Base-by-base conservation (phyloP, 2,888 invertebrate genomes). In the Lucinisca nassula region DNA sequence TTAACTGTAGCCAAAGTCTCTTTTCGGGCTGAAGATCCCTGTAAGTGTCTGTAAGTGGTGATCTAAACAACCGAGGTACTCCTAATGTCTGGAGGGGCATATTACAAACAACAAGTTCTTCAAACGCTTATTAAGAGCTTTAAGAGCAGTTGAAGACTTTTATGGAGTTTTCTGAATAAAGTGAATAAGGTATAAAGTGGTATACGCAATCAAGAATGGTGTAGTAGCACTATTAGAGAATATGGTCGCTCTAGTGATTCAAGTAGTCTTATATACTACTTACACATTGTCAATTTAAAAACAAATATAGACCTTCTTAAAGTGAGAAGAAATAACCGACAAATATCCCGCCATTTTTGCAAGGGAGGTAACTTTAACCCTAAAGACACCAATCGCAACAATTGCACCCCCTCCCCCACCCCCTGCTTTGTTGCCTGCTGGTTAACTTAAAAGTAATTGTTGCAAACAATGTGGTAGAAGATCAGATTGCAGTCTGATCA, bases 51-150 rank as follows among this genome's bases (percentile, higher is more conserved):
- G 67, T 55, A 79, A 85, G 85, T 67, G 78, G 67, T 79, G 82
- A 79, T 79, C 70, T 49, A 85, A 85, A 85, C 85, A 85, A 85
- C 70, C 40, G 79, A 79, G 75, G 82, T 55, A 10, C 82, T 75
- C 85, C 79, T 61, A 82, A 75, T 35, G 49, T 82, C 75, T 85
- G 70, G 70, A 70, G 85, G 73, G 72, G 82, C 24, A 38, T 40
- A 67, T 74, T 75, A 67, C 27, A 45, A 74, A 74, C 74, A 45
- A 74, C 45, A 45, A 74, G 40, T 45, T 40, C 38, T 45, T 74
- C 49, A 45, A 49, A n/a, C 4, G 24, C 74, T 40, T 49, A 49
- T 74, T 49, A 30, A 74, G 74, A 37, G 45, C 21, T 45, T 74
- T 35, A 67, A 67, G 67, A 67, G 67, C 67, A 67, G 67, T 67